Percentiles rank a stretch among this genome's conserved stretches.
Evolutionary conservation across 1,140 invertebrate species (phyloP).

Genomic region (Pseudomyrmex sp.): DNA sequence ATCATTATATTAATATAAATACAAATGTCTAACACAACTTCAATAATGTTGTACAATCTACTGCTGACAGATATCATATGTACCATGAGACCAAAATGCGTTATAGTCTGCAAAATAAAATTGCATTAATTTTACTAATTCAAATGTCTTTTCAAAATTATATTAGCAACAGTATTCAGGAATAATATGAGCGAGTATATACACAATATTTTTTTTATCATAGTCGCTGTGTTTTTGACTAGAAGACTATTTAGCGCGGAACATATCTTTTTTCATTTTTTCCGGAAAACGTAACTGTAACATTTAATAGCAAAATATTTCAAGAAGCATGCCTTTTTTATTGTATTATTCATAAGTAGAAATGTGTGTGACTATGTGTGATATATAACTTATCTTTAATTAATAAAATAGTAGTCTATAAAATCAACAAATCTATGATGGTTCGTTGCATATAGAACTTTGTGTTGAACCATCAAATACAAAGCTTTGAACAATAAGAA

Average conservation of each 20-base stretch:
- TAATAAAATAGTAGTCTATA: conserved; percentile 35
- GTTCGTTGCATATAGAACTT: not conserved
- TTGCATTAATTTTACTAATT: not conserved
- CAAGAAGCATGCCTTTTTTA: conserved; percentile 21
- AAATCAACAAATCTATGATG: conserved; percentile 38
- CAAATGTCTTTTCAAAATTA: not conserved
- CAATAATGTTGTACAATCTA: conserved; percentile 68
- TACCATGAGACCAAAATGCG: conserved; percentile 62
- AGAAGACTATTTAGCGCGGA: conserved; percentile 54
- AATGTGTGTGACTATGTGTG: not conserved
- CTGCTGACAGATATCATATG: conserved; percentile 71
- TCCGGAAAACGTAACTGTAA: conserved; percentile 21
- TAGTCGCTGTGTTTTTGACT: conserved; percentile 62
- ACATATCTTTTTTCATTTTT: conserved; percentile 32
- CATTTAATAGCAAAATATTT: conserved; percentile 31
- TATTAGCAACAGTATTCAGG: conserved; percentile 6
- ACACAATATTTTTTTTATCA: conserved; percentile 39
- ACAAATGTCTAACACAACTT: conserved; percentile 66
- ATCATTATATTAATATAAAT: conserved; percentile 66
- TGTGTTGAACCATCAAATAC: conserved; percentile 5
- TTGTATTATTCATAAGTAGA: conserved; percentile 46
- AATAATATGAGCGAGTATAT: conserved; percentile 26
- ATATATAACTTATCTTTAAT: conserved; percentile 35
- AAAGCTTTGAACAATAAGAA: conserved; percentile 35
- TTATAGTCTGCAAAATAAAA: not conserved